Evolutionary conservation across 2,797 vertebrate genomes (phyloP), one percentile per base, ranked within the genome.

Genomic region (Pseudochirops cupreus): DNA sequence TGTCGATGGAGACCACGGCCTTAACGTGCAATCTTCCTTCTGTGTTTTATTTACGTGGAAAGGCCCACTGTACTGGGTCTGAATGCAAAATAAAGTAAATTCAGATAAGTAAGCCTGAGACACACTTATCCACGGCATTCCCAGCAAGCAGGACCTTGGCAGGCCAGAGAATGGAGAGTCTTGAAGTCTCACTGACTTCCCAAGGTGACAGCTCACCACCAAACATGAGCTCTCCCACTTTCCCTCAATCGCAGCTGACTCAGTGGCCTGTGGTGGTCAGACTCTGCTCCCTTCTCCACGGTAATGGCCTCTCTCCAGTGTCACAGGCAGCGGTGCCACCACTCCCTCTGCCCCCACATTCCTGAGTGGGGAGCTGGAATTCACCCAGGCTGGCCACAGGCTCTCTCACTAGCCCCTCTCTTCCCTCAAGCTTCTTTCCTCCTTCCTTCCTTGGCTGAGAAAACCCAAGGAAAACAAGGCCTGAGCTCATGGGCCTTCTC

Each of bases 281-380:
- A 24, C 21, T 82, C 11, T 82, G n/a, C 21, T 46, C 67, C 21
- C n/a, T 24, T 46, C 74, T 82, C 74, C 39, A 10, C 1, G 5
- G 62, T 53, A 53, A 53, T 53, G 53, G 53, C 53, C 53, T 53
- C n/a, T 82, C 6, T 82, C n/a, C 67, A 24, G 3, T 0, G 21
- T 82, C 21, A 10, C 1, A 2, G 67, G 0, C 16, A 2, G 7
- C 10, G 39, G n/a, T 13, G 18, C n/a, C 0, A 1, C 33, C 39
- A 7, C 21, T 74, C 33, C n/a, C 18, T 39, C 16, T 74, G 67
- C 67, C 67, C 1, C 6, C 1, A 3, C 74, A 46, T 26, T 82
- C 18, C 74, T 26, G 39, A 82, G 21, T 18, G 7, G 3, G 67
- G 18, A n/a, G 6, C n/a, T 9, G 1, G 59, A 13, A 14, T 14